Percentiles rank a stretch among this genome's conserved stretches.
Evolutionary conservation across 2,888 invertebrate species (phyloP).

Genomic region (Neoitamus cyanurus): DNA sequence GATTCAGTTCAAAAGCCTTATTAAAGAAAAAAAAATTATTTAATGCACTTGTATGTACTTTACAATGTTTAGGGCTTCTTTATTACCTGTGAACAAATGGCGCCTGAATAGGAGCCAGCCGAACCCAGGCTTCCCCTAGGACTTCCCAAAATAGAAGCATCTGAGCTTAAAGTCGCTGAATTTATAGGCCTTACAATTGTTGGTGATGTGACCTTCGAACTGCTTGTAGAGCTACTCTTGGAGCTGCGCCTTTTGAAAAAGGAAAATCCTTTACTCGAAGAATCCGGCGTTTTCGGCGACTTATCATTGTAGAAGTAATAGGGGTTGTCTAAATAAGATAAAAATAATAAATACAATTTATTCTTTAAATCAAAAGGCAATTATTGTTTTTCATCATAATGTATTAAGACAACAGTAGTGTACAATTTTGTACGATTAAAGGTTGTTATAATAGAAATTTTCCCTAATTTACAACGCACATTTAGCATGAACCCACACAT

Average conservation of each 20-base stretch:
- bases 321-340: conserved; percentile 61
- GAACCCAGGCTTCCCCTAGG: conserved; percentile 64
- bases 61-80: too few species aligned
- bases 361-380: too few species aligned
- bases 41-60: too few species aligned
- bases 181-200: conserved; percentile 61
- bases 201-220: conserved; percentile 40
- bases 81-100: conserved; percentile 36
- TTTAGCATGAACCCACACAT: too few species aligned
- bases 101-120: conserved; percentile 59
- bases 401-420: too few species aligned
- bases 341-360: background rate
- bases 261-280: conserved; percentile 62
- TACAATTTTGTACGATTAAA: too few species aligned
- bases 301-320: conserved; percentile 66
- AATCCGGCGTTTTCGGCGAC: conserved; percentile 65
- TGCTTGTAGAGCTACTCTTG: conserved; percentile 58
- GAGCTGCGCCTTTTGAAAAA: conserved; percentile 65
- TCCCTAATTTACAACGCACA: too few species aligned
- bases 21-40: background rate
- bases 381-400: too few species aligned
- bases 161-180: conserved; percentile 64
- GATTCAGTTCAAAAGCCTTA: conserved; percentile 53
- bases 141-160: conserved; percentile 64
- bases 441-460: too few species aligned